Percentiles rank a stretch among this genome's conserved stretches.
phyloP scores from a whole-genome alignment of 2,113 vertebrate species.

The Podocnemis expansa region DNA sequence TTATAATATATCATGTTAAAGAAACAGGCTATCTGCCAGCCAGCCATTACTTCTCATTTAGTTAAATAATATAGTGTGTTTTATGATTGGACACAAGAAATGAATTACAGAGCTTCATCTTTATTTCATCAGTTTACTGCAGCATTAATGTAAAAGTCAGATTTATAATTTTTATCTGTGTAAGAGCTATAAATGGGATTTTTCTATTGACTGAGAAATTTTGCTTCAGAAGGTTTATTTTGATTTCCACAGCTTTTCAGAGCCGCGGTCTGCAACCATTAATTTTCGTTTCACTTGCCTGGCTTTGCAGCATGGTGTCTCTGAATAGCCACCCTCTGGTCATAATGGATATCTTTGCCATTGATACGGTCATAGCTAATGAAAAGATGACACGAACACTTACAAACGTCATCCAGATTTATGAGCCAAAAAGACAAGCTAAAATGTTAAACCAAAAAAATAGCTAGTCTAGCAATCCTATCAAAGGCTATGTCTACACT shows the following conservation, averaged over 20 bases:
- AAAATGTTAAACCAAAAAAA: not conserved
- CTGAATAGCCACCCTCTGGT: not conserved
- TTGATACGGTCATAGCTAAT: not conserved
- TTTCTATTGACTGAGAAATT: constrained; percentile 34
- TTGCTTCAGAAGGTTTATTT: not conserved
- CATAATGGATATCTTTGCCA: constrained; percentile 17
- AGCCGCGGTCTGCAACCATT: not conserved
- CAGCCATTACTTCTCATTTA: constrained; percentile 42
- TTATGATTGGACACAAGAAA: constrained; percentile 42
- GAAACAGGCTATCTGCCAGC: constrained; percentile 7
- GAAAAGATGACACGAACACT: constrained; percentile 48
- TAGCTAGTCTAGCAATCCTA: not conserved
- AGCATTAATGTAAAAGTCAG: constrained; percentile 6
- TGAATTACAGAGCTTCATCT: constrained; percentile 34
- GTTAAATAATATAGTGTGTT: constrained; percentile 28
- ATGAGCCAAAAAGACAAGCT: constrained; percentile 8
- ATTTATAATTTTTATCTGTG: constrained; percentile 19
- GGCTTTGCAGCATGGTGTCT: not conserved
- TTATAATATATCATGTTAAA: not conserved
- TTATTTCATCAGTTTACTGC: constrained; percentile 37
- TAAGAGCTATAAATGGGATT: not conserved
- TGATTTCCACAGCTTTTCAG: not conserved
- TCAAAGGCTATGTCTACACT: no score
- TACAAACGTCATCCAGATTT: constrained; percentile 35
- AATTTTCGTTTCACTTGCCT: constrained; percentile 1